These are phyloP conservation scores for Mimas tiliae DNA, from an alignment of 2,888 invertebrate genomes.

Conservation along the genomic window DNA sequence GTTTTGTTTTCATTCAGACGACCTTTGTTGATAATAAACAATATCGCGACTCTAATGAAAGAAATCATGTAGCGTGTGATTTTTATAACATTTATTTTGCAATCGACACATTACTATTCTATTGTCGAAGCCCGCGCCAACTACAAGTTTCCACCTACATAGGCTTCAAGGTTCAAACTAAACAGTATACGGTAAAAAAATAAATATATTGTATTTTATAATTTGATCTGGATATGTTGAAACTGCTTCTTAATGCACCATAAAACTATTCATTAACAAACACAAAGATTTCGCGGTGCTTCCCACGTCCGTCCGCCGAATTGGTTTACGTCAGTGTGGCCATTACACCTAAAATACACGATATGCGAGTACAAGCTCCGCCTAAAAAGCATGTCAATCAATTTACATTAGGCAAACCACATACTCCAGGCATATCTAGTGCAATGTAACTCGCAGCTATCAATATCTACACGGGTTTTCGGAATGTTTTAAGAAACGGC, in stretches of 20 bases:
- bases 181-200: background rate
- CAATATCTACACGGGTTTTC: conserved; percentile 31
- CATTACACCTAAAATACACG: conserved; percentile 73
- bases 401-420: conserved; percentile 63
- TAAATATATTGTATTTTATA: conserved; percentile 29
- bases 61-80: conserved; percentile 80
- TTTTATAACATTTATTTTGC: conserved; percentile 73
- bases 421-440: conserved; percentile 53
- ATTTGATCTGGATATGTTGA: conserved; percentile 33
- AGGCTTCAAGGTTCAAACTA: conserved; percentile 36
- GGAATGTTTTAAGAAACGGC: conserved; percentile 30
- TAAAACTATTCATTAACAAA: conserved; percentile 58
- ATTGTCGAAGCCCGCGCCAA: conserved; percentile 41
- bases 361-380: conserved; percentile 61
- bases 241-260: conserved; percentile 41
- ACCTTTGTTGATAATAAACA: conserved; percentile 83
- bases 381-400: conserved; percentile 77
- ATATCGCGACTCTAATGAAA: conserved; percentile 78
- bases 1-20: conserved; percentile 83
- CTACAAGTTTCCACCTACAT: conserved; percentile 27
- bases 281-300: conserved; percentile 63
- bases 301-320: conserved; percentile 71
- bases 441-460: conserved; percentile 36
- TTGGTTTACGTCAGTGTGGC: conserved; percentile 77
- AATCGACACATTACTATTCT: conserved; percentile 62